Evolutionary conservation across 2,797 vertebrate species (phyloP), one percentile per base, ranked within the genome.

Genomic region (Orientallactaga sibirica): DNA sequence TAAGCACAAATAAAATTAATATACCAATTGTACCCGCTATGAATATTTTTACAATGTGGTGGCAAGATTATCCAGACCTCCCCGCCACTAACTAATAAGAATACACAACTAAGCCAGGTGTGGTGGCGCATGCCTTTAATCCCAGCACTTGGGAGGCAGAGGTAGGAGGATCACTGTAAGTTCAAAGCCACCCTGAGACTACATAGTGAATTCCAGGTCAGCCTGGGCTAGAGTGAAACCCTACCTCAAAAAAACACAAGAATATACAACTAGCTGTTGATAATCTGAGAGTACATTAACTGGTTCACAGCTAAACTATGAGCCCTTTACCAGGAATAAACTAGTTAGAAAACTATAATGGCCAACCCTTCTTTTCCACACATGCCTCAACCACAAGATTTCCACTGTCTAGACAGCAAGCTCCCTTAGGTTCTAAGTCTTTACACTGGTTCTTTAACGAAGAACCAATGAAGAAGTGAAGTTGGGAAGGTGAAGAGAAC

Each of bases 1-100:
- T 14, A 89, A 91, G 41, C 24, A 67, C 41, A 94, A 90, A 85
- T 94, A 91, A 94, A 79, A 87, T 8, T 66, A 68, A 90, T 16
- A 92, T 2, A 64, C 2, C 14, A 75, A 14, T 66, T 48, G 92
- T 71, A 92, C 37, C 48, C 68, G 33, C 20, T 80, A 41, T 62
- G 27, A 86, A 73, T 37, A 24, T 79, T 93, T 76, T 78, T 24
- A 81, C 18, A 41, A 82, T 55, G 58, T 22, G 66, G 10, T 33
- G 1, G 37, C 12, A 58, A 67, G 20, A 76, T 80, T 80, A 76
- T 61, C 19, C 37, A n/a, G 18, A 83, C 25, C 4, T 52, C 55
- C 27, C 27, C 19, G 11, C 52, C 33, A 4, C 52, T 87, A 74
- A 85, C 37, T 78, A 33, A 18, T 84, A 94, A 87, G 18, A 83